These are phyloP conservation scores for Halcyon leucocephala DNA, from an alignment of 2,797 vertebrate genomes.

Conservation along the genomic window DNA sequence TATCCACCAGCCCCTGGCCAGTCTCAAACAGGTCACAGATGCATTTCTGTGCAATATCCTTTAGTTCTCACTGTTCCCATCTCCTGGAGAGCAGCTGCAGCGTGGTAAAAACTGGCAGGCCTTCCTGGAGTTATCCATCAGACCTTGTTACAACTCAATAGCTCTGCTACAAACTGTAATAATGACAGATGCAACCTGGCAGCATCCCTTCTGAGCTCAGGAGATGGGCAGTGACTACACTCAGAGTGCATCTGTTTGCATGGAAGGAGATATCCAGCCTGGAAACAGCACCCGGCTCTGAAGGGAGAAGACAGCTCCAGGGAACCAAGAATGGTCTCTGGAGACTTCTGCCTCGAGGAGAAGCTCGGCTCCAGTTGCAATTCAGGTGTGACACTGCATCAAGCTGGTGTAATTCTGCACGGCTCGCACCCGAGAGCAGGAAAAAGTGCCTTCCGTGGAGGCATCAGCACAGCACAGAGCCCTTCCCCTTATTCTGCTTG, in stretches of 20 bases:
- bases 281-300: neutral
- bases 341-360: neutral
- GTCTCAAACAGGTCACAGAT: neutral
- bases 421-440: neutral
- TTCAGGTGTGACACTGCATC: neutral
- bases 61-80: neutral
- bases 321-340: neutral
- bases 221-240: neutral
- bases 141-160: neutral
- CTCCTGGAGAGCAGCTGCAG: neutral
- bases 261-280: neutral
- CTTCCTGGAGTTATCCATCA: neutral
- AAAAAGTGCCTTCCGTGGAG: neutral
- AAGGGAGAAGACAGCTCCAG: neutral
- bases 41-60: neutral
- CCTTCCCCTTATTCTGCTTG: neutral
- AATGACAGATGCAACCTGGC: neutral
- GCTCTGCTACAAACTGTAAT: neutral
- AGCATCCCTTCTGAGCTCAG: neutral
- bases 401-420: neutral
- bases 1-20: rapidly evolving
- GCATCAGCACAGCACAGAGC: neutral
- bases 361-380: neutral
- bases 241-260: neutral
- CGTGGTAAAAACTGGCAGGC: neutral